Conservation (phyloP, 2,113 vertebrate genomes). For the Eulemur rufifrons region DNA sequence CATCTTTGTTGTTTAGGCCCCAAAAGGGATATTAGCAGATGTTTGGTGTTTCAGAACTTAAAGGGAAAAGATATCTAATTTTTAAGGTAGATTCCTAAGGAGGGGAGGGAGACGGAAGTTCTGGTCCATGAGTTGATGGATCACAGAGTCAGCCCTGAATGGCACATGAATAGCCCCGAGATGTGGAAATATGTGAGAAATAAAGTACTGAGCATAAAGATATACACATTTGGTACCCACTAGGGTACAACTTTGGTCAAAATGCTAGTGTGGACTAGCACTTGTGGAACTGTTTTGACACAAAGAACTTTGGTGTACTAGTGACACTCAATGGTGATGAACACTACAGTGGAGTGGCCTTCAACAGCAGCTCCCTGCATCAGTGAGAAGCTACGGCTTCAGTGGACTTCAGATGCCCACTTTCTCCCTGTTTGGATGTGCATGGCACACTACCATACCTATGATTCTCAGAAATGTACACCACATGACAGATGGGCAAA, state of each 20-base stretch:
- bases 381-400: background rate
- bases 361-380: background rate
- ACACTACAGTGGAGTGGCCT: background rate
- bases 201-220: background rate
- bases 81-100: background rate
- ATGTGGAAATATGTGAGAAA: background rate
- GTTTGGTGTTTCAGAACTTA: background rate
- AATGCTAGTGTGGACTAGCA: background rate
- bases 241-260: background rate
- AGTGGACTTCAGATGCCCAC: background rate
- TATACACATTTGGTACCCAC: background rate
- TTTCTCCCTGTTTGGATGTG: background rate
- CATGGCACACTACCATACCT: background rate
- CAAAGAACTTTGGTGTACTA: background rate
- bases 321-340: background rate
- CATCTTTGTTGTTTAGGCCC: background rate
- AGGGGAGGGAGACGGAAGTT: background rate
- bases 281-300: background rate
- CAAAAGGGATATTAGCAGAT: background rate
- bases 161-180: background rate
- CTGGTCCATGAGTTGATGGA: background rate
- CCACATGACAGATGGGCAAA: background rate
- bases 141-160: background rate
- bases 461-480: background rate
- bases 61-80: background rate